These are phyloP conservation scores for Psix sp. DNA, from an alignment of 1,140 invertebrate species.

Conservation along the genomic window DNA sequence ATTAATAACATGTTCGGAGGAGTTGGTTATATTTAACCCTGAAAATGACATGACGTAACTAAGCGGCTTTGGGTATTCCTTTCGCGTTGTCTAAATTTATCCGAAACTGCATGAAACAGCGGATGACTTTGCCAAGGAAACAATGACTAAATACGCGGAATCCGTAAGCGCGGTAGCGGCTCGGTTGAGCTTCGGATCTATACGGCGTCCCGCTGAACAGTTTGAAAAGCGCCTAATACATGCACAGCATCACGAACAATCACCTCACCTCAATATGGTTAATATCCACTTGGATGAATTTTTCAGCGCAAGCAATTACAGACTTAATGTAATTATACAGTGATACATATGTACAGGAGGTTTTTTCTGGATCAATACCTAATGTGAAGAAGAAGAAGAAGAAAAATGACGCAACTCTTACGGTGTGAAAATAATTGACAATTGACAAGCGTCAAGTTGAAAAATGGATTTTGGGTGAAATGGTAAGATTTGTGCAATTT, in stretches of 20 bases:
- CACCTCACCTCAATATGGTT: too few relatives aligned
- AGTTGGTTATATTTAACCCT: slow-evolving; percentile 7
- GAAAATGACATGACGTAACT: slow-evolving; percentile 3
- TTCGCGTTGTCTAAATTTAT: slow-evolving; percentile 18
- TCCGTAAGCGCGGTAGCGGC: slow-evolving; percentile 22
- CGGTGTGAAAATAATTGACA: too few relatives aligned
- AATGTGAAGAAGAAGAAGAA: too few relatives aligned
- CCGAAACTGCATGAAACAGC: slow-evolving; percentile 3
- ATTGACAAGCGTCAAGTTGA: too few relatives aligned
- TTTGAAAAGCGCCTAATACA: slow-evolving; percentile 44
- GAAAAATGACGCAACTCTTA: too few relatives aligned
- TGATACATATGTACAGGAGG: too few relatives aligned
- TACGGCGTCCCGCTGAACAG: slow-evolving; percentile 27
- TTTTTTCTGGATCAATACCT: too few relatives aligned
- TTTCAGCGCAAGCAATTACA: too few relatives aligned
- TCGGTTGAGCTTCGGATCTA: not conserved
- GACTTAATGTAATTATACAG: too few relatives aligned
- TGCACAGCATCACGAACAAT: slow-evolving; percentile 28
- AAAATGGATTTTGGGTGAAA: too few relatives aligned
- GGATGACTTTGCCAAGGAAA: slow-evolving; percentile 13
- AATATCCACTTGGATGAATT: too few relatives aligned
- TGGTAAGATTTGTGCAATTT: too few relatives aligned
- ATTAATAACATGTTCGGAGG: not conserved
- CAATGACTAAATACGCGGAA: slow-evolving; percentile 21
- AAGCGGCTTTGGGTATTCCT: not conserved